These are phyloP conservation scores for Erpobdella octoculata DNA, from an alignment of 2,888 invertebrate genomes.

Conservation along the genomic window DNA sequence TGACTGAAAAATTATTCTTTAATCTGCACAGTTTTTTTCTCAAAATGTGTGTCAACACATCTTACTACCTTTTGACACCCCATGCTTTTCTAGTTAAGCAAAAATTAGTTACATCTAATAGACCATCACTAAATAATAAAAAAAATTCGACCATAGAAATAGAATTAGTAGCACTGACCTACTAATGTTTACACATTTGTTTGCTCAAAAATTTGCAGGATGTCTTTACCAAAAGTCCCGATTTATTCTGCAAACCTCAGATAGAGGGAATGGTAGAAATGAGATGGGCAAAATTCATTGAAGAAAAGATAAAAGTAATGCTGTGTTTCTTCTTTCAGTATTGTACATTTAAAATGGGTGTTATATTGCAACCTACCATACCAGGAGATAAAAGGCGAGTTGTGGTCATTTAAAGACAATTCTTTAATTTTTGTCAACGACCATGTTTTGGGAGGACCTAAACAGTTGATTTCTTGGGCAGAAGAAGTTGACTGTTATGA, in stretches of 20 bases:
- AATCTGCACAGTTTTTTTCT: too few species aligned
- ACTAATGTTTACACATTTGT: too few species aligned
- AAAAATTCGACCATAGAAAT: too few species aligned
- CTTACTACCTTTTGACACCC: too few species aligned
- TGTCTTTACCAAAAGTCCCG: constrained; percentile 41
- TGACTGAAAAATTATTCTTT: too few species aligned
- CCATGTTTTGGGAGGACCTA: constrained; percentile 46
- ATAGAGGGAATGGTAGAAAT: constrained; percentile 49
- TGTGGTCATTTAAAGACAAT: constrained; percentile 48
- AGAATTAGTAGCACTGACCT: too few species aligned
- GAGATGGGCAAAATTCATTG: constrained; percentile 50
- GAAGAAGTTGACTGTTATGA: constrained; percentile 45
- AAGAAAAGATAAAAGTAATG: constrained; percentile 46
- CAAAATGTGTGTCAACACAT: too few species aligned
- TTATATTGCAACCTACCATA: too few species aligned
- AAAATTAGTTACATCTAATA: too few species aligned
- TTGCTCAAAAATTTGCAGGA: constrained; percentile 41
- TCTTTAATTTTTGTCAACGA: constrained; percentile 48
- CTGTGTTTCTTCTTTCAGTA: neutral
- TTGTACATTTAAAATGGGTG: too few species aligned
- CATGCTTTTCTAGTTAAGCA: too few species aligned
- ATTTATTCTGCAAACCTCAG: constrained; percentile 40
- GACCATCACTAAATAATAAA: too few species aligned
- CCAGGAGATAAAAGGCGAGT: constrained; percentile 50
- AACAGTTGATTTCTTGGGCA: constrained; percentile 50